Evolutionary conservation across 2,888 invertebrate species (phyloP).

Genomic region (Sphaerophoria taeniata): DNA sequence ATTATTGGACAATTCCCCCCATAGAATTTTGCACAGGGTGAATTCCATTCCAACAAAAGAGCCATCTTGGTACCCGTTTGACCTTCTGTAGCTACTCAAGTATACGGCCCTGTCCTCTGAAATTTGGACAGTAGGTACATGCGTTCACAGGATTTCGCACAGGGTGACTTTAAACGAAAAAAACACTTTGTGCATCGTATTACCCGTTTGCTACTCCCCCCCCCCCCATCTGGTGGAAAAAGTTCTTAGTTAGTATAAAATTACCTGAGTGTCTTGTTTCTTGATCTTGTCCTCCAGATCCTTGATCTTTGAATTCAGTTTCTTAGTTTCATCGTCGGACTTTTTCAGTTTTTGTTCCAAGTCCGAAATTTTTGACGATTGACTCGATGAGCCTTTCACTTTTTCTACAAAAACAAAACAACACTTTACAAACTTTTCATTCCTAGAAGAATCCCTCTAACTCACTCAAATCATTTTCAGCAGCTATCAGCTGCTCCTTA

Average conservation of each 20-base stretch:
- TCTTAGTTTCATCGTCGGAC: slow-evolving; percentile 87
- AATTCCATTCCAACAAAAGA: too few species aligned
- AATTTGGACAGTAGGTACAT: too few species aligned
- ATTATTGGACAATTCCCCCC: too few species aligned
- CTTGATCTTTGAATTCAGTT: slow-evolving; percentile 84
- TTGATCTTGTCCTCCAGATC: slow-evolving; percentile 84
- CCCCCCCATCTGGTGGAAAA: too few species aligned
- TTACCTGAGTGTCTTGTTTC: slow-evolving; percentile 83
- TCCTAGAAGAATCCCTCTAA: background rate
- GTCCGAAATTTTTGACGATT: slow-evolving; percentile 86
- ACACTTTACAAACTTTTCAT: background rate
- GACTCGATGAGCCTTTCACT: slow-evolving; percentile 78
- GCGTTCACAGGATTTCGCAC: too few species aligned
- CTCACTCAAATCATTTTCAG: slow-evolving; percentile 83
- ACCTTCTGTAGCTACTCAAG: too few species aligned
- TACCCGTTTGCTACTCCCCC: too few species aligned
- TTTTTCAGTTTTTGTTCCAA: slow-evolving; percentile 88
- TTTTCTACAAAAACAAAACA: slow-evolving; percentile 75
- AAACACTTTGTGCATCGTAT: too few species aligned
- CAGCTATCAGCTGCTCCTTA: slow-evolving; percentile 87
- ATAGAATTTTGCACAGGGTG: too few species aligned
- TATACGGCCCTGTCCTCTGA: too few species aligned
- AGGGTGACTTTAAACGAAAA: too few species aligned
- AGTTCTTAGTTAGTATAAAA: background rate
- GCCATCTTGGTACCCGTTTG: too few species aligned